Percentiles rank a stretch among this genome's conserved stretches.
Conservation (phyloP, 2,797 vertebrate genomes). For the Hydrocynus forskahlii region DNA sequence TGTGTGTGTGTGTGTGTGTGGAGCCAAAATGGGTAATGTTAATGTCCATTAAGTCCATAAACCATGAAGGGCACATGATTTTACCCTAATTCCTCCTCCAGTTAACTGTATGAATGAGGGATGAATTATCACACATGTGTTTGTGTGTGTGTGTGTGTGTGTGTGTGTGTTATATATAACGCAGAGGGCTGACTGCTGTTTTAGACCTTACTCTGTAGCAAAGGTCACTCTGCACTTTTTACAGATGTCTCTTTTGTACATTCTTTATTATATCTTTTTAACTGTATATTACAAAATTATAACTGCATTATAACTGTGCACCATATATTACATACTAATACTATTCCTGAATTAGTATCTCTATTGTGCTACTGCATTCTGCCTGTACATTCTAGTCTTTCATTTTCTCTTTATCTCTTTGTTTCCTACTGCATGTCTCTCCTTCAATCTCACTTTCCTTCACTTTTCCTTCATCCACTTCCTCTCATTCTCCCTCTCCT, state of each 20-base stretch:
- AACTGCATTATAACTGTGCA: too few species aligned
- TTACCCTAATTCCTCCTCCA: conserved; percentile 49
- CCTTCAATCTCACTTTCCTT: neutral
- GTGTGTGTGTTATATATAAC: too few species aligned
- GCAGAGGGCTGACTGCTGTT: too few species aligned
- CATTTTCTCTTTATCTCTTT: neutral
- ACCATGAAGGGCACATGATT: conserved; percentile 71
- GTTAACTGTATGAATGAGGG: too few species aligned
- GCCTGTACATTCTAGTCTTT: neutral
- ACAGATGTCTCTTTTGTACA: too few species aligned
- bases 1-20: conserved; percentile 53
- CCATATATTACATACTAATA: too few species aligned
- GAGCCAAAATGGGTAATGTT: conserved; percentile 33
- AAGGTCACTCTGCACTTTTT: too few species aligned
- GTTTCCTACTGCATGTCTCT: neutral
- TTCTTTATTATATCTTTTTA: conserved; percentile 51
- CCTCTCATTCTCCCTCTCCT: neutral
- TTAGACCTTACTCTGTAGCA: too few species aligned
- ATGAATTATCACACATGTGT: too few species aligned
- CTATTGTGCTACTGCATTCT: neutral
- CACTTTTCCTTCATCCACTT: neutral
- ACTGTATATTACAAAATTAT: conserved; percentile 32
- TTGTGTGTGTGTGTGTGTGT: too few species aligned
- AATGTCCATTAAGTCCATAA: conserved; percentile 65
- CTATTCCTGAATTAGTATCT: too few species aligned